Evolutionary conservation across 2,113 vertebrate species (phyloP).

Genomic region (cat (Felis catus)): DNA sequence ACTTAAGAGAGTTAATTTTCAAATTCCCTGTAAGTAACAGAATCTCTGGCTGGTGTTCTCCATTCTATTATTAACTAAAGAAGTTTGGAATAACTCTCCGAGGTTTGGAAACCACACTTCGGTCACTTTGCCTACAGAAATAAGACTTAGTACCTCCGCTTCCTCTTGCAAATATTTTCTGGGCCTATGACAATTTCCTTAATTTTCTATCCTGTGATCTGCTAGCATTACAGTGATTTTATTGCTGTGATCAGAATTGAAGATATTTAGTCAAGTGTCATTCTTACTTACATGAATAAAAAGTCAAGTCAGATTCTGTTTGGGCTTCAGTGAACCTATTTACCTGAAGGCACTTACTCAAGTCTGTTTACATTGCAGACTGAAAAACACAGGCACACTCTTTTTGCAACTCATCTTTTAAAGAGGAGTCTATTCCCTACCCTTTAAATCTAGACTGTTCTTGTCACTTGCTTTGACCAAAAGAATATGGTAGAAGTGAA

Average conservation of each 20-base stretch:
- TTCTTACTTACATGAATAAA: background rate
- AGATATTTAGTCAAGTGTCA: background rate
- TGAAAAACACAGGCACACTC: background rate
- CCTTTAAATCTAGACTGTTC: background rate
- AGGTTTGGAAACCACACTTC: background rate
- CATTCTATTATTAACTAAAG: background rate
- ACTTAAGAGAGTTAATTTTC: background rate
- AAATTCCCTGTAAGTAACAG: background rate
- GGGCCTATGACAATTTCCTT: background rate
- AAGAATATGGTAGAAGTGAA: constrained; percentile 2
- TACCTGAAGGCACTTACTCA: background rate
- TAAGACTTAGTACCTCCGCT: background rate
- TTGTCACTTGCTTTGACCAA: background rate
- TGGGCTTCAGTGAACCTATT: background rate
- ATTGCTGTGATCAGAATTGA: background rate
- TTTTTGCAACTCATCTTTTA: background rate
- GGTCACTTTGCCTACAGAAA: background rate
- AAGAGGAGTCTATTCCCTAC: background rate
- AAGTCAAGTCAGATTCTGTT: background rate
- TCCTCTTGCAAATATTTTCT: constrained; percentile 15
- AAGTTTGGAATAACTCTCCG: background rate
- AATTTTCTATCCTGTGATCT: background rate
- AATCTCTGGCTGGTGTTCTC: background rate
- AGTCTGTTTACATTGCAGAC: background rate
- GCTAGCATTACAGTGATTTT: background rate